These are phyloP conservation scores for Cordilura impudica DNA, from an alignment of 2,888 invertebrate species.

Conservation along the genomic window DNA sequence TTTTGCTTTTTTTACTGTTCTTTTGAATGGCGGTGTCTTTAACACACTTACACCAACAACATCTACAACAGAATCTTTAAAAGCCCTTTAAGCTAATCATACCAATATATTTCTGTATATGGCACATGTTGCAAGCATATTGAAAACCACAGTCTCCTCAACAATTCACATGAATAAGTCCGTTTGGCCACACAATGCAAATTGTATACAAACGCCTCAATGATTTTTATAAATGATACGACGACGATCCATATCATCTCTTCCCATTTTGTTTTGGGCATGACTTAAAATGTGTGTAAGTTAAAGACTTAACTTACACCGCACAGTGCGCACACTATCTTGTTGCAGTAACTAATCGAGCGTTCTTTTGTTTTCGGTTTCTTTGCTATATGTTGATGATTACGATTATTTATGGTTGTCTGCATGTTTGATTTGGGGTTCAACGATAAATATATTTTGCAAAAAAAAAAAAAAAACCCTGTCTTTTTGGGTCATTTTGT, in stretches of 20 bases:
- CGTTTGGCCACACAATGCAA: conserved; percentile 58
- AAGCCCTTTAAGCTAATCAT: conserved; percentile 68
- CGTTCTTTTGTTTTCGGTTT: neutral
- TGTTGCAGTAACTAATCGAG: conserved; percentile 5
- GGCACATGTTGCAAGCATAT: conserved; percentile 42
- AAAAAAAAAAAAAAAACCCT: neutral
- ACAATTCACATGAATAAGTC: conserved; percentile 17
- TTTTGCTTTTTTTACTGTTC: conserved; percentile 31
- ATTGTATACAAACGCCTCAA: conserved; percentile 57
- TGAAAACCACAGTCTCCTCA: neutral
- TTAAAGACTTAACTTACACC: conserved; percentile 53
- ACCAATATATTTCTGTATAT: conserved; percentile 51
- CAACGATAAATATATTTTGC: neutral
- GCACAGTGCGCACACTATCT: conserved; percentile 6
- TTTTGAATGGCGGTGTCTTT: conserved; percentile 48
- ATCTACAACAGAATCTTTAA: neutral
- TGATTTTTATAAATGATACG: conserved; percentile 60
- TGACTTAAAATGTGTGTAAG: conserved; percentile 45
- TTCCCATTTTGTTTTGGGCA: conserved; percentile 5
- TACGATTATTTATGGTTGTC: conserved; percentile 39
- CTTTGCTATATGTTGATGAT: conserved; percentile 14
- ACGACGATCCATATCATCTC: conserved; percentile 46
- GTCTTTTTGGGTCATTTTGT: neutral
- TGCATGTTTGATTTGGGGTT: conserved; percentile 6
- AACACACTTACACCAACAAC: conserved; percentile 34